Percentiles rank a stretch among this genome's conserved stretches.
Conservation (phyloP, 1,140 invertebrate genomes). For the Pachyrhynchus sulphureomaculatus region DNA sequence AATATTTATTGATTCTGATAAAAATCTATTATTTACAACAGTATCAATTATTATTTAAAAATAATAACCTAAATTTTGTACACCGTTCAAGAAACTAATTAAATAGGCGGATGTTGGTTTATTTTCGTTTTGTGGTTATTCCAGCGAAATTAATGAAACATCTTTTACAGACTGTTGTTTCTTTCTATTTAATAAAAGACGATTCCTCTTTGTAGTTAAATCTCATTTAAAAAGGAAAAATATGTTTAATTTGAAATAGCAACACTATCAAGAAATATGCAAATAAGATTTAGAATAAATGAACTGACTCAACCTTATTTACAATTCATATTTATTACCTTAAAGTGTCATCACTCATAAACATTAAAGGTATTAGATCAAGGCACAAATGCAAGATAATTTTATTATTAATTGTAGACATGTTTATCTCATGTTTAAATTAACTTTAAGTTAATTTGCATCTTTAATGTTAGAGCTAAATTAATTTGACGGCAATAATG, state of each 20-base stretch:
- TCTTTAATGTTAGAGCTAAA: conserved; percentile 44
- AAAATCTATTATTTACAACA: no score
- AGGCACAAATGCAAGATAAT: conserved; percentile 38
- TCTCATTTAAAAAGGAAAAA: background rate
- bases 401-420: conserved; percentile 44
- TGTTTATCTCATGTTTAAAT: conserved; percentile 45
- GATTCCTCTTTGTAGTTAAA: no score
- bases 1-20: no score
- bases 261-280: conserved; percentile 22
- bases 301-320: conserved; percentile 24
- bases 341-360: conserved; percentile 37
- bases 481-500: conserved; percentile 47
- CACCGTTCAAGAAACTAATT: no score
- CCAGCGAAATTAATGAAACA: no score
- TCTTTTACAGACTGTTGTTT: no score
- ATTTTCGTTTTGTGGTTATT: no score
- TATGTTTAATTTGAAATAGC: background rate
- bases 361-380: conserved; percentile 35
- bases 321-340: conserved; percentile 34
- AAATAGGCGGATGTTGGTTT: no score
- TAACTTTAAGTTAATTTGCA: conserved; percentile 45
- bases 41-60: no score
- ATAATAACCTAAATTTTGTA: no score
- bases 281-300: conserved; percentile 20
- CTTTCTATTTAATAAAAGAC: no score